phyloP scores from a whole-genome alignment of 2,888 invertebrate genomes.

The Gandaritis pyraliata region DNA sequence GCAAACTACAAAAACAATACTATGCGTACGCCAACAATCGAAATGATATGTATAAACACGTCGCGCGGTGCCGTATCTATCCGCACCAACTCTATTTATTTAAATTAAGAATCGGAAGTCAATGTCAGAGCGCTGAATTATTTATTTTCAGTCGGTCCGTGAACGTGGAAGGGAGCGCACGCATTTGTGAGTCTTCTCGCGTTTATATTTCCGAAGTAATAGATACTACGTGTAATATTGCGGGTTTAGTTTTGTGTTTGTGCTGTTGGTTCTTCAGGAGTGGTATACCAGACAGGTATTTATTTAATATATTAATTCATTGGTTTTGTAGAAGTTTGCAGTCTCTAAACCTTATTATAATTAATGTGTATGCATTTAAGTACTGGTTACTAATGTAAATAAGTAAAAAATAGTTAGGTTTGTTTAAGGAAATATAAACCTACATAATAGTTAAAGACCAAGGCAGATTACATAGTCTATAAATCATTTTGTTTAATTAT shows the following conservation, averaged over 20 bases:
- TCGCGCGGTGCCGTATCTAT: conserved; percentile 15
- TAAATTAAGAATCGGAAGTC: conserved; percentile 41
- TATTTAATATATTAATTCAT: not conserved
- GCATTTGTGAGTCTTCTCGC: conserved; percentile 22
- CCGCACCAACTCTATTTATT: conserved; percentile 24
- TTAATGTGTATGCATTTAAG: too few species aligned
- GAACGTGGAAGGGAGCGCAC: conserved; percentile 28
- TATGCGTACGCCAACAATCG: conserved; percentile 22
- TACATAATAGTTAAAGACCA: too few species aligned
- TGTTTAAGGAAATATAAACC: too few species aligned
- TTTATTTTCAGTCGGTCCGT: conserved; percentile 38
- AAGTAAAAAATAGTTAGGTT: too few species aligned
- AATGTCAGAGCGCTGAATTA: conserved; percentile 34
- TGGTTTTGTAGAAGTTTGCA: not conserved
- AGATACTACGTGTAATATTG: conserved; percentile 9
- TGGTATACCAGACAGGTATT: conserved; percentile 21
- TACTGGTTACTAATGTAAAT: too few species aligned
- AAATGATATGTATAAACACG: conserved; percentile 19
- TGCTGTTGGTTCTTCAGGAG: conserved; percentile 1
- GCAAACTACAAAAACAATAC: conserved; percentile 10
- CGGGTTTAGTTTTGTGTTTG: conserved; percentile 16
- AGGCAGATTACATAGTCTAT: too few species aligned
- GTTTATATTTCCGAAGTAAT: conserved; percentile 35
- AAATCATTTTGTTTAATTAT: too few species aligned
- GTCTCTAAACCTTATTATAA: too few species aligned